A percentile compares a stretch with the other conserved stretches of the same genome.
These are phyloP conservation scores for Mungos mungo DNA, from an alignment of 2,113 vertebrate genomes.

Conservation along the genomic window DNA sequence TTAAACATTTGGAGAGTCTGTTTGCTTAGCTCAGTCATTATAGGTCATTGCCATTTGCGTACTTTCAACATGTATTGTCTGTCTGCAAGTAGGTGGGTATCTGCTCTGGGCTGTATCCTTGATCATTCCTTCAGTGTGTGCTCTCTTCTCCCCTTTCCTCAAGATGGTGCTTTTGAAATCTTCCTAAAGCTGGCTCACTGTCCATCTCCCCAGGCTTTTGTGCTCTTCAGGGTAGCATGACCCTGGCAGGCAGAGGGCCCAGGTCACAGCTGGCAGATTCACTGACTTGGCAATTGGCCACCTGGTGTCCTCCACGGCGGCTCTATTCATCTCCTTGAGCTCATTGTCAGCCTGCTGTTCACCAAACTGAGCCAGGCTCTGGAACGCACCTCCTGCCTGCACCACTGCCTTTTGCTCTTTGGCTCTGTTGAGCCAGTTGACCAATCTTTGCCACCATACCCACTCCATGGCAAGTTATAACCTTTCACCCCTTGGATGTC, in stretches of 20 bases:
- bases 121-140: neutral
- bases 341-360: neutral
- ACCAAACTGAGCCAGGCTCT: neutral
- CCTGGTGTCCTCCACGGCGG: neutral
- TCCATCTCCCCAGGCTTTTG: neutral
- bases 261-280: neutral
- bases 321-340: neutral
- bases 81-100: neutral
- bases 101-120: neutral
- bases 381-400: fast-evolving
- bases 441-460: neutral
- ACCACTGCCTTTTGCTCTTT: fast-evolving
- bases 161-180: neutral
- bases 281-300: neutral
- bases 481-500: neutral
- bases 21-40: neutral
- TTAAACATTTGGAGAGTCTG: neutral
- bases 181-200: neutral
- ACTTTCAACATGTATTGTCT: neutral
- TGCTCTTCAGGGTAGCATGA: neutral
- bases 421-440: neutral
- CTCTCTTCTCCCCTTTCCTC: neutral
- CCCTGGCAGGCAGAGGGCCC: neutral
- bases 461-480: neutral
- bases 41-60: neutral